Evolutionary conservation across 2,797 vertebrate genomes (phyloP).

Genomic region (Lacerta bilineata): DNA sequence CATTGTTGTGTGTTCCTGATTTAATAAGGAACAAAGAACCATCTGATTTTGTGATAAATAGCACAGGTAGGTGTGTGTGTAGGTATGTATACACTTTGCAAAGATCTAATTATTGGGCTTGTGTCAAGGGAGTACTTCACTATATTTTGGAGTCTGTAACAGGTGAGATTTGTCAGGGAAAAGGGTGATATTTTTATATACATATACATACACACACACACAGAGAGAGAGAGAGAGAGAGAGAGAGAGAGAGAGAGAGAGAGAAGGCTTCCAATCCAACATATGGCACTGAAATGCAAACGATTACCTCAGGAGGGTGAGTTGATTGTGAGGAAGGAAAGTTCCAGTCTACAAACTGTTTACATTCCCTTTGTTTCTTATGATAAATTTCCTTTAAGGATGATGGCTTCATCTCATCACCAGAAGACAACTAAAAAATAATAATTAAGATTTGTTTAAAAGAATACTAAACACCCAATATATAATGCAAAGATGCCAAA

Average conservation of each 20-base stretch:
- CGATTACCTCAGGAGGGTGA: slow-evolving; percentile 87
- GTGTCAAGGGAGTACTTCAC: neutral
- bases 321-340: slow-evolving; percentile 76
- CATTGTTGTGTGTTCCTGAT: neutral
- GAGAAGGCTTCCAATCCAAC: fast-evolving
- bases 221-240: too few relatives aligned
- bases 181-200: neutral
- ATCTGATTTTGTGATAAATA: neutral
- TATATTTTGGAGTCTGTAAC: neutral
- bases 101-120: neutral
- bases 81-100: neutral
- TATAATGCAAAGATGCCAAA: neutral
- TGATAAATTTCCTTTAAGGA: slow-evolving; percentile 92
- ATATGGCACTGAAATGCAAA: neutral
- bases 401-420: slow-evolving; percentile 78
- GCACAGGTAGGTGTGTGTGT: too few relatives aligned
- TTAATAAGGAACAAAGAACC: neutral
- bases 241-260: neutral
- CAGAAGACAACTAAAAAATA: slow-evolving; percentile 76
- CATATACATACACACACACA: too few relatives aligned
- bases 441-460: slow-evolving; percentile 58
- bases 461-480: neutral
- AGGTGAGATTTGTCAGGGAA: neutral
- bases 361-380: slow-evolving; percentile 84
- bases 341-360: slow-evolving; percentile 81